A percentile compares a stretch with the other conserved stretches of the same genome.
Conservation (phyloP, 1,140 invertebrate genomes). For the Trichonephila clavata region DNA sequence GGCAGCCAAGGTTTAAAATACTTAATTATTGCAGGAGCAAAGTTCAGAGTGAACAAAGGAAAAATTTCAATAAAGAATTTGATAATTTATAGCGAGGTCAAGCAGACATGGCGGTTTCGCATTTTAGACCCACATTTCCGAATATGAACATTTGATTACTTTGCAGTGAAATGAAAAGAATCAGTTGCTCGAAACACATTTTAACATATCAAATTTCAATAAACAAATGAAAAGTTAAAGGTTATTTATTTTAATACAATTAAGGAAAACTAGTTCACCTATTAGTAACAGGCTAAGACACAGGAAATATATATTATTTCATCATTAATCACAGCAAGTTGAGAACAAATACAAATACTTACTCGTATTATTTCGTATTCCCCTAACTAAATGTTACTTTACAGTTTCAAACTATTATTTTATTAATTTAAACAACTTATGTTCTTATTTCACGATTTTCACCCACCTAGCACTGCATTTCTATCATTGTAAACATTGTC, state of each 20-base stretch:
- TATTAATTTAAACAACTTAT: not conserved
- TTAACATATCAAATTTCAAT: not conserved
- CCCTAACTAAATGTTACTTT: not conserved
- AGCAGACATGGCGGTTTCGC: conserved; percentile 55
- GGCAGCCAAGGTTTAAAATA: not conserved
- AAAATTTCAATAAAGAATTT: not conserved
- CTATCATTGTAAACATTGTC: conserved; percentile 55
- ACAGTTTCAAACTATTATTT: not conserved
- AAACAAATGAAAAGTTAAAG: not conserved
- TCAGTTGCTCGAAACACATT: not conserved
- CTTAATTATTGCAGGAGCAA: no score
- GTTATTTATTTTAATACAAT: not conserved
- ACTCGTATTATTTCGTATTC: not conserved
- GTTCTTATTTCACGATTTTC: not conserved
- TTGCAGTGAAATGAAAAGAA: no score
- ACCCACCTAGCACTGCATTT: conserved; percentile 28
- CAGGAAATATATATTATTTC: conserved; percentile 52
- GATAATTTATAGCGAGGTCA: conserved; percentile 49
- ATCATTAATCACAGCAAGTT: conserved; percentile 1
- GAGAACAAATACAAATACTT: not conserved
- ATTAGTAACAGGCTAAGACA: not conserved
- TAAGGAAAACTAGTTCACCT: conserved; percentile 2
- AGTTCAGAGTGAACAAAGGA: not conserved
- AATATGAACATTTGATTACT: no score
- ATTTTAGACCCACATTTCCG: not conserved